Conservation (phyloP, 2,888 invertebrate genomes). For the Cephalotes varians region DNA sequence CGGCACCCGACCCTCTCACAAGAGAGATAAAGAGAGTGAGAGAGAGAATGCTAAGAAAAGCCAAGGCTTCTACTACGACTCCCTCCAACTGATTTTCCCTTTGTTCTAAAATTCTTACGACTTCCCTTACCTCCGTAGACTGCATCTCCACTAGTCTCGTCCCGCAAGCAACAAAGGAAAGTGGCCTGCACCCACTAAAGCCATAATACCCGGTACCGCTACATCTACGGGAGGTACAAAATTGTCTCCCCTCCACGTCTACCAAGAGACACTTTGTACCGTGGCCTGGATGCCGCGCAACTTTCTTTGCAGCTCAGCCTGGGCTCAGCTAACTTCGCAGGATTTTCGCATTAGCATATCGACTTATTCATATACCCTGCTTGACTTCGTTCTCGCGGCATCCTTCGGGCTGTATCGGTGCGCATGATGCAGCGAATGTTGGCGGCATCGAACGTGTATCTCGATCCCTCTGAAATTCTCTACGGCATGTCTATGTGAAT, state of each 20-base stretch:
- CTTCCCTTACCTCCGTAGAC: constrained; percentile 69
- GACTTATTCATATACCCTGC: constrained; percentile 82
- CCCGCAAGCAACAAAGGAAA: constrained; percentile 75
- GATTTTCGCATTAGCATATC: constrained; percentile 83
- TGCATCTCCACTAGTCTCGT: constrained; percentile 33
- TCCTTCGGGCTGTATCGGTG: constrained; percentile 50
- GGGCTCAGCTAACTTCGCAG: constrained; percentile 79
- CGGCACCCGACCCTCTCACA: constrained; percentile 55
- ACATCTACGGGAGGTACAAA: constrained; percentile 61
- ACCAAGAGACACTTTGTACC: constrained; percentile 71
- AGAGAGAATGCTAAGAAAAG: constrained; percentile 58
- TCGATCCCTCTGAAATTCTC: constrained; percentile 5
- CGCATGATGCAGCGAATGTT: constrained; percentile 22
- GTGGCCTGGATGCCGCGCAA: constrained; percentile 70
- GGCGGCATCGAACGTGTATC: constrained; percentile 24
- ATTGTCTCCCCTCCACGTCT: constrained; percentile 71
- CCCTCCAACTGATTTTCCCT: constrained; percentile 66
- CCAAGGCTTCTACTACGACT: constrained; percentile 59
- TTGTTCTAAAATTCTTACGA: constrained; percentile 82
- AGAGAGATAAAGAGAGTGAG: not conserved
- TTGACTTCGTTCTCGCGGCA: constrained; percentile 56
- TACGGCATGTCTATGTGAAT: constrained; percentile 7
- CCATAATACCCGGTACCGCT: constrained; percentile 68
- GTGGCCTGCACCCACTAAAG: constrained; percentile 68
- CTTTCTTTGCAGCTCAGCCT: constrained; percentile 75